phyloP scores from a whole-genome alignment of 2,888 invertebrate genomes.

The Acanthococcus lagerstroemiae region DNA sequence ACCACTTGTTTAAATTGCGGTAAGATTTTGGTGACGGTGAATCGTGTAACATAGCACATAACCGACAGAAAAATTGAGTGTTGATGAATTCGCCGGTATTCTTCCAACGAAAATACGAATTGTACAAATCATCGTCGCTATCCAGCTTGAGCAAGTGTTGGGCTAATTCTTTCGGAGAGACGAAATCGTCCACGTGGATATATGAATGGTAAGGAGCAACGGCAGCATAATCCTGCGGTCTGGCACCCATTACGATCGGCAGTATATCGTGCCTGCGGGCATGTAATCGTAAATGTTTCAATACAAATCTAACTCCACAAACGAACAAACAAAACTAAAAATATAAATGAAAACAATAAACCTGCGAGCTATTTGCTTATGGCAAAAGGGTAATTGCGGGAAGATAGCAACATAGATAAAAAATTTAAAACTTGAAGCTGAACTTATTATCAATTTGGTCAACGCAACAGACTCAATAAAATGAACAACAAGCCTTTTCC shows the following conservation, averaged over 20 bases:
- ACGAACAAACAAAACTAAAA: too few species aligned
- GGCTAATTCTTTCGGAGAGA: constrained; percentile 74
- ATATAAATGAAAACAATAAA: too few species aligned
- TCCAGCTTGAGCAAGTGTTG: constrained; percentile 75
- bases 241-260: constrained; percentile 93
- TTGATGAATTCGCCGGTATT: constrained; percentile 93
- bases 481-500: too few species aligned
- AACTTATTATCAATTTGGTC: too few species aligned
- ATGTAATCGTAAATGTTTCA: too few species aligned
- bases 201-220: constrained; percentile 83
- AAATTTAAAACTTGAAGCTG: too few species aligned
- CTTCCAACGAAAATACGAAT: constrained; percentile 90
- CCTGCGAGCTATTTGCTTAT: too few species aligned
- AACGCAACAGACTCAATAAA: too few species aligned
- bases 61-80: constrained; percentile 86
- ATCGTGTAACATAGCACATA: constrained; percentile 76
- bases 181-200: constrained; percentile 92
- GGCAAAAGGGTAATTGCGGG: too few species aligned
- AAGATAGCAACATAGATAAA: too few species aligned
- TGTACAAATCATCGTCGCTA: constrained; percentile 78
- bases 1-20: constrained; percentile 83
- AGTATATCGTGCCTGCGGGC: constrained; percentile 72
- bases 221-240: constrained; percentile 79
- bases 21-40: constrained; percentile 53
- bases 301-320: too few species aligned